These are phyloP conservation scores for Calonectris borealis DNA, from an alignment of 2,113 vertebrate species.

Conservation along the genomic window DNA sequence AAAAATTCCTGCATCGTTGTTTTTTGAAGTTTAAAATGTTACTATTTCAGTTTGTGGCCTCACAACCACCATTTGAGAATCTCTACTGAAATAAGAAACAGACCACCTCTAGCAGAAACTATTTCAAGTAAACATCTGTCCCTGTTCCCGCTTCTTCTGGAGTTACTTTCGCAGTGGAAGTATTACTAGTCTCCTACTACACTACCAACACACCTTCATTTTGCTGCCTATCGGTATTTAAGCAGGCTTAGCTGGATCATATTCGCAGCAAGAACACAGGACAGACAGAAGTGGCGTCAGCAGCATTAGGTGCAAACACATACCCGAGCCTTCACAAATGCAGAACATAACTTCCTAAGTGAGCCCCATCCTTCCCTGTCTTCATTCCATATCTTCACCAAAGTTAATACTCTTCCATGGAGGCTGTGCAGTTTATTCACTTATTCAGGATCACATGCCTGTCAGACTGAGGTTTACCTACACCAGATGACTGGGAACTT, in stretches of 20 bases:
- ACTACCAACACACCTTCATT: neutral
- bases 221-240: neutral
- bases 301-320: neutral
- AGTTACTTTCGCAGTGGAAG: neutral
- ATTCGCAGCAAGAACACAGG: neutral
- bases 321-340: neutral
- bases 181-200: neutral
- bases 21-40: neutral
- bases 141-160: neutral
- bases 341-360: neutral
- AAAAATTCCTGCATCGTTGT: rapidly evolving
- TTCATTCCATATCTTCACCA: neutral
- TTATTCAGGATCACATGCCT: no score
- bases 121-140: neutral
- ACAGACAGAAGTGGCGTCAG: neutral
- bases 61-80: neutral
- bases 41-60: neutral
- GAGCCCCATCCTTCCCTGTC: neutral
- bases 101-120: neutral
- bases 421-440: neutral
- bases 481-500: neutral
- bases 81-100: neutral
- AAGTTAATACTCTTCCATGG: neutral
- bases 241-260: neutral
- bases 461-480: neutral